phyloP scores from a whole-genome alignment of 2,113 vertebrate genomes.

The Callipepla squamata region DNA sequence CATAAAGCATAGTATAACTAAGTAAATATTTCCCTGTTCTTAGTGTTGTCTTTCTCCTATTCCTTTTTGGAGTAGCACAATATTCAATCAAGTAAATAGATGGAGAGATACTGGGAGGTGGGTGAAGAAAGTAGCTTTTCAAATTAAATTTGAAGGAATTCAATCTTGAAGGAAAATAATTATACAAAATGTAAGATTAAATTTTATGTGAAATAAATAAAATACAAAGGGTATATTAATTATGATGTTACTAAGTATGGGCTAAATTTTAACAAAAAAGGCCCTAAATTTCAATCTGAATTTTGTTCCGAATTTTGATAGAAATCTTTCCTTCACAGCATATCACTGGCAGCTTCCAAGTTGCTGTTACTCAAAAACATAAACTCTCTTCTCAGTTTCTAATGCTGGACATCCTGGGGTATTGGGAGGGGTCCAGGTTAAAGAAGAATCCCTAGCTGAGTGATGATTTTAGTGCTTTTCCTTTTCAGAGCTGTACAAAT shows the following conservation, averaged over 20 bases:
- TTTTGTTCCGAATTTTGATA: background rate
- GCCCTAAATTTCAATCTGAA: background rate
- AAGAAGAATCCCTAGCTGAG: background rate
- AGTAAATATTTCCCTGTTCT: background rate
- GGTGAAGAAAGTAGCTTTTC: background rate
- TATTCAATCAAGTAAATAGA: background rate
- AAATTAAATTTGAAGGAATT: background rate
- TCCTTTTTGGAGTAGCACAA: background rate
- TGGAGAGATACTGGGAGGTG: background rate
- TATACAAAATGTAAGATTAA: background rate
- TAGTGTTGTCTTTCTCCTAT: background rate
- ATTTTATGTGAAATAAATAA: background rate
- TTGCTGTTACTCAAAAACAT: background rate
- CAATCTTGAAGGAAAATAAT: background rate
- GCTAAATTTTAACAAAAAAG: background rate
- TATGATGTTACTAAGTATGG: background rate
- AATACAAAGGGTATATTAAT: background rate
- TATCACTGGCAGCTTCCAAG: background rate
- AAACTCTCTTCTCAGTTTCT: background rate
- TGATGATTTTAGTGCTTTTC: background rate
- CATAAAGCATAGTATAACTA: background rate
- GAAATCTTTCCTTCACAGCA: background rate
- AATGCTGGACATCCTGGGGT: background rate
- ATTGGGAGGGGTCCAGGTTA: background rate
- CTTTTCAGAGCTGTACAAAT: background rate